Evolutionary conservation across 2,113 vertebrate species (phyloP).

Genomic region (Grantiella picta): DNA sequence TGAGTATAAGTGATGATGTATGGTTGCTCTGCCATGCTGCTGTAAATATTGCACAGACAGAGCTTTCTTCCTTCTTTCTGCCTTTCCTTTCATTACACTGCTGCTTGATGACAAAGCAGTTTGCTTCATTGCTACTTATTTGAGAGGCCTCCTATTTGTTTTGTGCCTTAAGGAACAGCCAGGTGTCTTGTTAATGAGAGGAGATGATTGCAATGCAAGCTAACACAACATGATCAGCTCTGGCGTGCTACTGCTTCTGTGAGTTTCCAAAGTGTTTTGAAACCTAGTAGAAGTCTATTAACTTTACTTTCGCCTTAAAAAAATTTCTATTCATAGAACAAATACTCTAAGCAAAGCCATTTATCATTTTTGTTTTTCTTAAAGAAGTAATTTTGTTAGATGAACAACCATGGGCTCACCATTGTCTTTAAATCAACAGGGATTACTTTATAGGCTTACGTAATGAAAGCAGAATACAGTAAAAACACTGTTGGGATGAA

Average conservation of each 20-base stretch:
- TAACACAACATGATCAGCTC: background rate
- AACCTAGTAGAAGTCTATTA: background rate
- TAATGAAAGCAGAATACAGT: background rate
- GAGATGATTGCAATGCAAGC: background rate
- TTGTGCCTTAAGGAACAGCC: background rate
- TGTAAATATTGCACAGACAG: background rate
- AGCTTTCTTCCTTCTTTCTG: background rate
- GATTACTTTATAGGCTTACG: background rate
- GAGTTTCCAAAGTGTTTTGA: background rate
- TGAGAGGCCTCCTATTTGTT: background rate
- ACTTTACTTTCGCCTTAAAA: background rate
- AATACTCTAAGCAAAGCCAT: background rate
- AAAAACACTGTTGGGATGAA: background rate
- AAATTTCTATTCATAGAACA: background rate
- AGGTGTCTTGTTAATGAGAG: background rate
- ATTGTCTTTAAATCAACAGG: constrained; percentile 18
- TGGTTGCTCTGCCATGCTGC: background rate
- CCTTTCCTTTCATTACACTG: background rate
- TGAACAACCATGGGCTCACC: background rate
- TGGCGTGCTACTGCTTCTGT: background rate
- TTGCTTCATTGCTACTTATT: background rate
- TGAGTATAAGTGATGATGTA: background rate
- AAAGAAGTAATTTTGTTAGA: background rate
- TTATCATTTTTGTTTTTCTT: background rate
- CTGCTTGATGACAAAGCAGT: background rate